Evolutionary conservation across 2,888 invertebrate genomes (phyloP), one percentile per base, ranked within the genome.

Genomic region (Lasioglossum pauxillum): DNA sequence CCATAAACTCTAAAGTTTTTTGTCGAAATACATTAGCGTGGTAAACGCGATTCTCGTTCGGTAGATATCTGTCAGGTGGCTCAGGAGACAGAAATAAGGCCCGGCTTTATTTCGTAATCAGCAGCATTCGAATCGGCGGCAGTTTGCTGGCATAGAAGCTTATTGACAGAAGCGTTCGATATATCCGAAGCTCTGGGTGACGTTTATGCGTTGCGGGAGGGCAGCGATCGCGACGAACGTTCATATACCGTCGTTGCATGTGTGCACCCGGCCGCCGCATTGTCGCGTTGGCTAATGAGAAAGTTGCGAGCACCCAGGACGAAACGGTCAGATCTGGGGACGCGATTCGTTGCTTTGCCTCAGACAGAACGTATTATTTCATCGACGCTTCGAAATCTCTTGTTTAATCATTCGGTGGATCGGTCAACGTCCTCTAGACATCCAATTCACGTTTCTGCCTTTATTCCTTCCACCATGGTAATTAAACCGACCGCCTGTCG

Each of bases 151-250:
- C 90, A 88, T 80, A 92, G 38, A 69, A 41, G 92, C 89, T 94
- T 94, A 94, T 95, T 93, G 95, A 94, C 94, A 94, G 94, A 94
- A 93, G 88, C 92, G 93, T 93, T 94, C 93, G 94, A 95, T 94
- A 73, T 71, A 94, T 64, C 64, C 93, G 92, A 93, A 93, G 94
- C 90, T 90, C 91, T 92, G 91, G 91, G 91, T 93, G 94, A 94
- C 95, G 92, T 93, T 94, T 94, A 93, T 93, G 92, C 91, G 92
- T 78, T 91, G 89, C 49, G 38, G n/a, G 38, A 82, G 73, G 57
- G 53, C 73, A 69, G 35, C 53, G 81, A 60, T 83, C 81, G 81
- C 60, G 2, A 8, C 53, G 44, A 53, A 67, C 31, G 38, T 57
- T 57, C 44, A 46, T 74, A 64, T 31, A 14, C 53, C 72, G 41